A percentile compares a stretch with the other conserved stretches of the same genome.
Evolutionary conservation across 1,140 invertebrate genomes (phyloP).

Genomic region (Armadillidium nasatum): DNA sequence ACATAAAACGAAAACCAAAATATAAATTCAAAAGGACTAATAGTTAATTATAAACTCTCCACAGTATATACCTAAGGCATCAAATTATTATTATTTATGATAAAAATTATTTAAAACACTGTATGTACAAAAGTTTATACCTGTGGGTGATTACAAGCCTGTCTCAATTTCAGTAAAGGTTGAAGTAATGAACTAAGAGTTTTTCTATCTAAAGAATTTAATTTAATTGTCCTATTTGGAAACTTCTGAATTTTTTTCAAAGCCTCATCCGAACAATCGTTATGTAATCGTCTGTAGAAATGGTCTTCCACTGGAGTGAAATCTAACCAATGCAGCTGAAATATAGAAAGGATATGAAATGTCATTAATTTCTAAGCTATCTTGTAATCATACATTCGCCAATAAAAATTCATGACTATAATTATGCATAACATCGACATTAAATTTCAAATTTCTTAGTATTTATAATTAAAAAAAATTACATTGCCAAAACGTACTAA

Average conservation of each 20-base stretch:
- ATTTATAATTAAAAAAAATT: too few species aligned
- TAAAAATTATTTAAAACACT: not conserved
- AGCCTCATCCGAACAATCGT: conserved; percentile 50
- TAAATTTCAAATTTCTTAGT: too few species aligned
- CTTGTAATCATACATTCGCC: conserved; percentile 28
- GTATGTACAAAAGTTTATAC: conserved; percentile 32
- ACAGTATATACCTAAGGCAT: too few species aligned
- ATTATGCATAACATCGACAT: too few species aligned
- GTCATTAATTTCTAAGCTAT: conserved; percentile 44
- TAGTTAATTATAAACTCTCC: too few species aligned
- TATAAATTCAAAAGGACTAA: not conserved
- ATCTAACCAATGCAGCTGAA: conserved; percentile 54
- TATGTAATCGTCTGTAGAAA: conserved; percentile 57
- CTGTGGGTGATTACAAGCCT: conserved; percentile 70
- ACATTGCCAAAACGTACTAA: too few species aligned
- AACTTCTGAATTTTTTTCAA: conserved; percentile 49
- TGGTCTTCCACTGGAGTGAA: conserved; percentile 61
- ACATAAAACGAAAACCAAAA: not conserved
- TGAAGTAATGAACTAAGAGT: conserved; percentile 55
- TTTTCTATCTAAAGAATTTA: conserved; percentile 52
- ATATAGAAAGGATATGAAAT: conserved; percentile 42
- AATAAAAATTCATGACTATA: too few species aligned
- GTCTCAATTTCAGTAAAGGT: conserved; percentile 63
- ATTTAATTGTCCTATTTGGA: conserved; percentile 47
- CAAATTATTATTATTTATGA: too few species aligned